Evolutionary conservation across 2,888 invertebrate species (phyloP), one percentile per base, ranked within the genome.

Genomic region (Congeria kusceri): DNA sequence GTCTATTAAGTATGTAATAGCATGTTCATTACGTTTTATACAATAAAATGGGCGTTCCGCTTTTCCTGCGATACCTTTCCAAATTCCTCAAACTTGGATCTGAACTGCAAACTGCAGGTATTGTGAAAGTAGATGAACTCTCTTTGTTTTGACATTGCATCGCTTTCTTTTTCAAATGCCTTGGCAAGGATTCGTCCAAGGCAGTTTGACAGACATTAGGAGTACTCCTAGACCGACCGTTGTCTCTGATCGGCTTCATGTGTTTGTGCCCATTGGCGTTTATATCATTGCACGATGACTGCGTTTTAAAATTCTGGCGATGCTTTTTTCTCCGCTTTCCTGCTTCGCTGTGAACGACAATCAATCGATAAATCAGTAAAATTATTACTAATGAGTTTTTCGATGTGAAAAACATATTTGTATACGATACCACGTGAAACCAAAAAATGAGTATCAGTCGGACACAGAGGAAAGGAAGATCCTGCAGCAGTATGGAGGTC

Each of bases 341-440:
- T 1, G 79, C 72, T 44, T 81, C 83, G 3, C 66, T 68, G 18
- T 87, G 83, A 13, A 87, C 81, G 1, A 93, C 93, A 32, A 91
- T 96, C 0, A 98, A 94, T 7, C 97, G 94, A 91, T 98, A 98
- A 72, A 97, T 94, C 93, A 98, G 97, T 0, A 98, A 95, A 0
- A 97, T 93, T 77, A 98, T 98, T 13, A 98, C 98, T 93, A 97
- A 94, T 0, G 96, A 96, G 90, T 97, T 97, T 94, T 97, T 97
- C 94, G 97, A 98, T 0, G 98, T 98, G 94, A 98, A 98, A 94
- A 98, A 98, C 77, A 98, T 97, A 93, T 98, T 98, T 96, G 98
- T 98, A 91, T 98, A 98, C 89, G 97, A 98, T 85, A 98, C 96
- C 39, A 98, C 97, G 84, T 96, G 95, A 93, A 97, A 98, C 89